Evolutionary conservation across 2,113 vertebrate genomes (phyloP), one percentile per base, ranked within the genome.

Genomic region (Damaliscus lunatus): DNA sequence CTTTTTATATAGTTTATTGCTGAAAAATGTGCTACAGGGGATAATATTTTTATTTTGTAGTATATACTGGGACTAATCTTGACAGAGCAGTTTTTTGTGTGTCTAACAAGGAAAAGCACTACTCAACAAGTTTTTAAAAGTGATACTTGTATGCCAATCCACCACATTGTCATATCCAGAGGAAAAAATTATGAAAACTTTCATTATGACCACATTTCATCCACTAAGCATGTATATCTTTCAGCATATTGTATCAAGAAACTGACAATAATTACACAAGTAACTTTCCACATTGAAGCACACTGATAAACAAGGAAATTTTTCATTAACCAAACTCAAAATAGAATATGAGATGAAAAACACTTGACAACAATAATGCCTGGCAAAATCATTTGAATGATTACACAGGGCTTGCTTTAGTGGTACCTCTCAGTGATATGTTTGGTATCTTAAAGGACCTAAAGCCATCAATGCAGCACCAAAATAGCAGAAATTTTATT

Each of bases 31-130:
- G 33, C 53, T 91, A n/a, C 3, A 52, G 17, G 5, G 23, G 19
- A 11, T 64, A 90, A 84, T 90, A 71, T 84, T 88, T 98, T 93
- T 91, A 59, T 85, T 92, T 93, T 55, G 36, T 74, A 52, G 17
- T 64, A 13, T 93, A 90, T 27, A 52, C 27, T 67, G 2, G n/a
- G n/a, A 94, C 90, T 92, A 80, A 92, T 88, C 77, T 87, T 93
- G 67, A 91, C 14, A 96, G 31, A 95, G 19, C 29, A 93, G 33
- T n/a, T 80, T 88, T 97, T 59, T 88, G 9, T 88, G 9, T 55
- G 31, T 90, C 78, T 96, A 60, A 94, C 21, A 92, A 94, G 21
- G 40, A 94, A 93, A 97, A 90, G 23, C 43, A 82, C 11, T n/a
- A 27, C 57, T 97, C 6, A 40, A 77, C 27, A 89, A 40, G 67